A percentile compares a stretch with the other conserved stretches of the same genome.
phyloP scores from a whole-genome alignment of 2,113 vertebrate species.

The Cryptotis parvus region DNA sequence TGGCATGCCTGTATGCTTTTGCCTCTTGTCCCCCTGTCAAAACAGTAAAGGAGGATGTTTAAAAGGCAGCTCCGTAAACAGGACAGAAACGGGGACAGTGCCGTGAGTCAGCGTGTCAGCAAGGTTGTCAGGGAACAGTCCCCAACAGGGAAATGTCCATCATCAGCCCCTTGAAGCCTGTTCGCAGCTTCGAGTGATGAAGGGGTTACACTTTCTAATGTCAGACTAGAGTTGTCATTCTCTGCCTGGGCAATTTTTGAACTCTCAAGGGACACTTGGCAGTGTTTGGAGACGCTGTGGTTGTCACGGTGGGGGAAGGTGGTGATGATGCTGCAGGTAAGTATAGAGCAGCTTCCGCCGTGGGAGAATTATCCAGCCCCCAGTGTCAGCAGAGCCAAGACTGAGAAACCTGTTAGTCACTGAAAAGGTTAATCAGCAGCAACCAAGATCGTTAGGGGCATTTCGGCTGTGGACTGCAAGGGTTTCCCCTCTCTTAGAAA shows the following conservation, averaged over 20 bases:
- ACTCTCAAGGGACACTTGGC: background rate
- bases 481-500: background rate
- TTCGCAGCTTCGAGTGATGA: constrained; percentile 66
- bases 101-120: background rate
- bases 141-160: constrained; percentile 55
- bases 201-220: constrained; percentile 27
- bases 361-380: constrained; percentile 15
- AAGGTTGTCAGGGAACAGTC: constrained; percentile 30
- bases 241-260: constrained; percentile 19
- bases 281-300: constrained; percentile 49
- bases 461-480: constrained; percentile 30
- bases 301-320: background rate
- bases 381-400: background rate
- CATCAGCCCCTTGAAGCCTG: constrained; percentile 48
- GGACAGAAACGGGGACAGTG: background rate
- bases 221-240: constrained; percentile 38
- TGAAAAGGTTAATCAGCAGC: constrained; percentile 33
- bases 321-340: background rate
- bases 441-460: constrained; percentile 36
- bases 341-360: background rate
- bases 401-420: constrained; percentile 35
- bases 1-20: constrained; percentile 27
- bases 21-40: constrained; percentile 15
- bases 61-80: background rate
- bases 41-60: constrained; percentile 39